phyloP scores from a whole-genome alignment of 2,888 invertebrate genomes.

The Miltochrista miniata region DNA sequence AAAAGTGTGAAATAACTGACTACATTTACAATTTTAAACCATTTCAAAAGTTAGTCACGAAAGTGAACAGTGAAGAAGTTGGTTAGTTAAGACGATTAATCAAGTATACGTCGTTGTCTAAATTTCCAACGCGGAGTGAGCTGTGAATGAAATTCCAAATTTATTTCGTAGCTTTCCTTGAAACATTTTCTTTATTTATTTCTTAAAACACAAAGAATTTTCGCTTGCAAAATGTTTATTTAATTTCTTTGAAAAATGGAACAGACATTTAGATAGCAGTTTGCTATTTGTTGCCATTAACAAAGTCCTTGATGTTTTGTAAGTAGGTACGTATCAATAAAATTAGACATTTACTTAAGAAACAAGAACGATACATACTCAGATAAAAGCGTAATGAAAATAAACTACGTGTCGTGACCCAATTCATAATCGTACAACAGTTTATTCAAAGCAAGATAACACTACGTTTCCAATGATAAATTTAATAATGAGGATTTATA shows the following conservation, averaged over 20 bases:
- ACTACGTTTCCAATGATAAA: constrained; percentile 45
- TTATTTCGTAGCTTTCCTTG: too few species aligned
- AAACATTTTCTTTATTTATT: too few species aligned
- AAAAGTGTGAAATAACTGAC: constrained; percentile 2
- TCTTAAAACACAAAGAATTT: too few species aligned
- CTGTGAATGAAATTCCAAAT: too few species aligned
- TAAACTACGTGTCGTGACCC: constrained; percentile 47
- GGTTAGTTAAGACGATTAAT: background rate
- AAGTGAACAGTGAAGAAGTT: constrained; percentile 2
- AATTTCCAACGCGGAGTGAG: background rate
- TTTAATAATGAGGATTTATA: constrained; percentile 46
- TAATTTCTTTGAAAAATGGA: too few species aligned
- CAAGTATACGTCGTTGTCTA: background rate
- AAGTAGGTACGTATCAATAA: constrained; percentile 1
- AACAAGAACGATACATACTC: constrained; percentile 10
- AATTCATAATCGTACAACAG: constrained; percentile 49
- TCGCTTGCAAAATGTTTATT: too few species aligned
- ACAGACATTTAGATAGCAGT: too few species aligned
- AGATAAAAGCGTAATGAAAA: constrained; percentile 29
- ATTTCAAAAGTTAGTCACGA: constrained; percentile 15
- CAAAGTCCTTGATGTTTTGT: background rate
- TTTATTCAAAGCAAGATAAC: constrained; percentile 38
- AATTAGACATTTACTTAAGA: constrained; percentile 11
- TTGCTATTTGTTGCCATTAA: too few species aligned
- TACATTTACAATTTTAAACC: constrained; percentile 1